Base-by-base conservation (phyloP, 2,888 invertebrate genomes). In the Andrena trimmerana region DNA sequence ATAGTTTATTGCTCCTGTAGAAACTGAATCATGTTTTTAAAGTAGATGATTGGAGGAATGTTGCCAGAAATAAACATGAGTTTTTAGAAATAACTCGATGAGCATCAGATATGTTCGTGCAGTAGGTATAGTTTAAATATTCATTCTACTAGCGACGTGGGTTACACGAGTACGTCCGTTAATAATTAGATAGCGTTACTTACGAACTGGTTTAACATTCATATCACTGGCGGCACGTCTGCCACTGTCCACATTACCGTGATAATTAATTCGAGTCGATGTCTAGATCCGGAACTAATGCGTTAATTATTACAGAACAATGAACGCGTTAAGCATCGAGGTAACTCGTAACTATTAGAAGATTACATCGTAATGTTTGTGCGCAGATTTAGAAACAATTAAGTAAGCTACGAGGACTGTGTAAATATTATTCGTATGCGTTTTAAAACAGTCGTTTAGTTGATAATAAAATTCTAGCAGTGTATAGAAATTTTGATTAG, bases 141-240 rank as follows among this genome's bases (percentile, higher is more conserved):
- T 54, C 31, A 27, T 33, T 10, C 62, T 48, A 8, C 24, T 27
- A 60, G 48, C 60, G 60, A 50, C 50, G 10, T 10, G 16, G 29
- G 16, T 66, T 59, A 31, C 10, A 8, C 16, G 31, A 10, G n/a
- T 24, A 65, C 20, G 59, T 67, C 62, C 57, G 48, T 65, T 69
- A 65, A 65, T 69, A 79, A 66, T 76, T 54, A 31, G 8, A 27
- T n/a, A 8, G n/a, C 27, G 48, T 54, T 36, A 66, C 29, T 65
- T 13, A 29, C 5, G 36, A 79, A 59, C 48, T 27, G 57, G 13
- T 59, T 79, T 50, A 76, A 65, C 33, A 50, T 65, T 60, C 50
- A 13, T 20, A 52, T 48, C 27, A 50, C 13, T 5, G 48, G 57
- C 24, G 16, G 10, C 31, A 62, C 20, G 67, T 52, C 73, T 20